Conservation (phyloP, 2,888 invertebrate genomes). For the Trypoxylon attenuatum region DNA sequence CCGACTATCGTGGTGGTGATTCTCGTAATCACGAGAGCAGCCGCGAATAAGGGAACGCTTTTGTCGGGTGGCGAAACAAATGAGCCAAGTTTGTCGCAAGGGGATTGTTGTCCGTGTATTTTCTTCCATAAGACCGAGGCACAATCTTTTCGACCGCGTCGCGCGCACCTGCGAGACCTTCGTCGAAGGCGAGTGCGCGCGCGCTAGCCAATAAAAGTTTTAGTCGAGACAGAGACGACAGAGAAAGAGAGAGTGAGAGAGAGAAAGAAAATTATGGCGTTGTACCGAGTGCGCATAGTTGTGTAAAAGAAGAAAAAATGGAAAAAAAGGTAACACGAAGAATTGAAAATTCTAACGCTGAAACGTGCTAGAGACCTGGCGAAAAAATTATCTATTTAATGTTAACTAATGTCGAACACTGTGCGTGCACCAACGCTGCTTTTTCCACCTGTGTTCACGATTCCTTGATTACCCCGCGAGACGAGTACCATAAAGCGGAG, state of each 20-base stretch:
- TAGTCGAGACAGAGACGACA: constrained; percentile 54
- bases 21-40: no score
- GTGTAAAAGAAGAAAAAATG: constrained; percentile 18
- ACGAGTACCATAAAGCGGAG: constrained; percentile 10
- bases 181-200: constrained; percentile 2
- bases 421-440: constrained; percentile 62
- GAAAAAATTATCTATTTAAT: background rate
- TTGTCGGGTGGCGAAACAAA: no score
- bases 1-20: no score
- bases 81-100: no score
- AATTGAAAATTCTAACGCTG: no score
- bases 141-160: constrained; percentile 61
- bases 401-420: constrained; percentile 13
- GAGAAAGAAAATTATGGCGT: no score
- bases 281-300: constrained; percentile 28
- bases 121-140: constrained; percentile 65
- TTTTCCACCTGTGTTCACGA: constrained; percentile 36
- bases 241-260: no score
- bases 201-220: constrained; percentile 63
- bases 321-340: constrained; percentile 12
- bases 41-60: no score
- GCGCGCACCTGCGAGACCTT: constrained; percentile 38
- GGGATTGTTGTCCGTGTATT: constrained; percentile 13
- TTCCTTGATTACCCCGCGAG: constrained; percentile 25
- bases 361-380: background rate